Conservation (phyloP, 2,888 invertebrate species). For the Cataglyphis cursor region DNA sequence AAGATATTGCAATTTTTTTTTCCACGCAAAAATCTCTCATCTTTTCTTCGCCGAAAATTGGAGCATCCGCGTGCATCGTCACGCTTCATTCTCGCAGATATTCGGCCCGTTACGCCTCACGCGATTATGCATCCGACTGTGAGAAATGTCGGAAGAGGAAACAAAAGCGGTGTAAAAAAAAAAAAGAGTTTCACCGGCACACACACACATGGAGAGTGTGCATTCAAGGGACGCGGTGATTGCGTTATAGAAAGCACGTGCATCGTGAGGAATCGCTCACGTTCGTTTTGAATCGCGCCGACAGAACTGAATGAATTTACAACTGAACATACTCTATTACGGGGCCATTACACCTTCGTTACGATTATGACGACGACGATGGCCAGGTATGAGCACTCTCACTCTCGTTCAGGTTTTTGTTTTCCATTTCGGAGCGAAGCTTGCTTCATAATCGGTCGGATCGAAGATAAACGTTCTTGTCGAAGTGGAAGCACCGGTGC, state of each 20-base stretch:
- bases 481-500: conserved; percentile 30
- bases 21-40: background rate
- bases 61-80: conserved; percentile 14
- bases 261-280: background rate
- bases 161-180: conserved; percentile 55
- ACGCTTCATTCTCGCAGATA: conserved; percentile 38
- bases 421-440: conserved; percentile 26
- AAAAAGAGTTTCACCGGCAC: conserved; percentile 29
- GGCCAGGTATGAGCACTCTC: conserved; percentile 40
- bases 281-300: conserved; percentile 22
- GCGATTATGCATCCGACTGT: conserved; percentile 56
- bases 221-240: background rate
- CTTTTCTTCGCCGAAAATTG: background rate
- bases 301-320: conserved; percentile 40
- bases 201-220: background rate
- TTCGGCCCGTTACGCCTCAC: conserved; percentile 41
- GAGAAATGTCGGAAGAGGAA: conserved; percentile 74
- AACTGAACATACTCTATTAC: conserved; percentile 36
- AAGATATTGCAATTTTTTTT: background rate
- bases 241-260: conserved; percentile 40
- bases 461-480: conserved; percentile 47
- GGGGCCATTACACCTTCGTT: conserved; percentile 45
- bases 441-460: conserved; percentile 45
- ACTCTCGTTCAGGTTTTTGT: conserved; percentile 37
- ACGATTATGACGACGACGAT: conserved; percentile 36